Evolutionary conservation across 2,797 vertebrate genomes (phyloP), one percentile per base, ranked within the genome.

Genomic region (Rallus crepitans): DNA sequence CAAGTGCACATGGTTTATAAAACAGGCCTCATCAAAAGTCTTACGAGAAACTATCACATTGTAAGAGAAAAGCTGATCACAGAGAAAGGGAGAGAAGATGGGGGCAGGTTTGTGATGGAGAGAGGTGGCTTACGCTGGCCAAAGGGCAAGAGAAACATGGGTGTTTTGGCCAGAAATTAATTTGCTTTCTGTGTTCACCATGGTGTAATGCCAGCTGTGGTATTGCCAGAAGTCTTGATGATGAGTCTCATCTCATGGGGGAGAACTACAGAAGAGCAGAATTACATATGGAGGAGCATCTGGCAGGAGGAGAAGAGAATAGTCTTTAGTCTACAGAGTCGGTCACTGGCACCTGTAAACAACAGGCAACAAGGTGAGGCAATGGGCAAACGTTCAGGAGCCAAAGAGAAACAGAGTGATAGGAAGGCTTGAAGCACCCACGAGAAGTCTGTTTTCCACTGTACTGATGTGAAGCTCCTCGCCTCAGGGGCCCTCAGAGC

Each of bases 111-210:
- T 52, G 39, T 35, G 15, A 1, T 24, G 13, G 9, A 35, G 24
- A 6, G 10, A 68, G 4, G n/a, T 63, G 13, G 7, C n/a, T 37
- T 42, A 15, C 10, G 16, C 25, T 35, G 31, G 23, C 37, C 37
- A 72, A 71, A 72, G 11, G 3, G 1, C 37, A 45, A 68, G 6
- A 1, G 2, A 13, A 37, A 52, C 9, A n/a, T 0, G 1, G 7
- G 12, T 63, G 39, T 63, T 91, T 66, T 47, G 21, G 21, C 52
- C 18, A 52, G 78, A 84, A 85, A 52, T 68, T 37, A 14, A 21
- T 27, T 37, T 75, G 6, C 4, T 84, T 81, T 63, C 63, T 66
- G 19, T 47, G 19, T 16, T 73, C 13, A 11, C 59, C 20, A 5
- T 6, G 4, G 12, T 80, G 5, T 60, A 55, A 50, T 0, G 0